Conservation (phyloP, 1,140 invertebrate genomes). For the Drosophila orosa region DNA sequence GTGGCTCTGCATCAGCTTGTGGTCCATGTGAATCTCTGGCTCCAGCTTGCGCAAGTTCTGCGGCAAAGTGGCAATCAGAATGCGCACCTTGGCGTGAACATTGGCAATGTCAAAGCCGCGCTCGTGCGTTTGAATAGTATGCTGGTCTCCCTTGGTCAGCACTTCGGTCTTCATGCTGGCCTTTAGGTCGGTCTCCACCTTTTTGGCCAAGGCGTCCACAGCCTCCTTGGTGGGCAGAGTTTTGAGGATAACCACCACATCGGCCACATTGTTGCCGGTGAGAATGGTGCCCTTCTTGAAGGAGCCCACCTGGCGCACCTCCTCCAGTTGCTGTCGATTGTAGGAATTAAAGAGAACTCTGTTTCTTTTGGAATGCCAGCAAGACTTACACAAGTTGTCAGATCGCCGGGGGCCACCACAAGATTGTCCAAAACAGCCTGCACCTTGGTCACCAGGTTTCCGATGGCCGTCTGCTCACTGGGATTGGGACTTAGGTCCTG, state of each 20-base stretch:
- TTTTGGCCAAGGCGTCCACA: conserved; percentile 95
- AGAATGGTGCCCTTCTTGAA: conserved; percentile 99
- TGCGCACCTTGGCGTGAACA: conserved; percentile 92
- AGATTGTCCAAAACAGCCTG: conserved; percentile 96
- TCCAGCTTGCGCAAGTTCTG: conserved; percentile 97
- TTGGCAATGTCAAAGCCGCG: conserved; percentile 93
- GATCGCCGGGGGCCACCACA: conserved; percentile 95
- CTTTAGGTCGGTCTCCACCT: conserved; percentile 94
- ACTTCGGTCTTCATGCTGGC: conserved; percentile 87
- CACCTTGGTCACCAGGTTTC: conserved; percentile 96
- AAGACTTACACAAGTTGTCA: conserved; percentile 96
- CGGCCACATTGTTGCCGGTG: conserved; percentile 96
- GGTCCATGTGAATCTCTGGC: conserved; percentile 94
- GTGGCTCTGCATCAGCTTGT: conserved; percentile 94
- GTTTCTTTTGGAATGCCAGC: background rate
- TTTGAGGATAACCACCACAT: conserved; percentile 99
- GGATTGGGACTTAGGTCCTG: conserved; percentile 94
- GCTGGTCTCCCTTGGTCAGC: conserved; percentile 86
- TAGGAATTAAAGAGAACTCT: background rate
- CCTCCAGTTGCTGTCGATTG: conserved; percentile 93
- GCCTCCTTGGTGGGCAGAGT: conserved; percentile 98
- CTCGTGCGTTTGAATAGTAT: conserved; percentile 88
- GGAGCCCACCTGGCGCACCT: conserved; percentile 97
- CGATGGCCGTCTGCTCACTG: conserved; percentile 94
- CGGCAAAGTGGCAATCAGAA: conserved; percentile 96